Evolutionary conservation across 2,888 invertebrate genomes (phyloP).

Genomic region (Stictocephala bisonia): DNA sequence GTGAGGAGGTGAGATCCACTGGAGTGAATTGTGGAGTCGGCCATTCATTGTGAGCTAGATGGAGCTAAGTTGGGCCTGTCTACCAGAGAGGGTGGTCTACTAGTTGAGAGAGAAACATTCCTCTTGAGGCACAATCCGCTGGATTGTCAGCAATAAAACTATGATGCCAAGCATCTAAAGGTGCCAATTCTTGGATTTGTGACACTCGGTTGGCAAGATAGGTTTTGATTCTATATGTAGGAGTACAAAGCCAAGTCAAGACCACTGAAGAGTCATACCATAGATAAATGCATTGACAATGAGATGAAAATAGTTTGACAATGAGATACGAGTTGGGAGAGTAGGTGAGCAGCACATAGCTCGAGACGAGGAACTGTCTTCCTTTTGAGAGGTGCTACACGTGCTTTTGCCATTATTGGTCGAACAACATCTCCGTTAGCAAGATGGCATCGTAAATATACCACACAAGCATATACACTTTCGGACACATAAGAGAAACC

Average conservation of each 20-base stretch:
- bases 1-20: neutral
- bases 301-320: constrained; percentile 46
- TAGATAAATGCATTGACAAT: constrained; percentile 29
- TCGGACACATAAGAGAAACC: constrained; percentile 48
- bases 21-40: neutral
- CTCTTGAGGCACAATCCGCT: constrained; percentile 60
- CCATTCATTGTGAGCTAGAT: constrained; percentile 12
- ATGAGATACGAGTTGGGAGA: too few relatives aligned
- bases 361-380: constrained; percentile 49
- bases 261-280: constrained; percentile 56
- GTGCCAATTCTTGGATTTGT: constrained; percentile 57
- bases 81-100: constrained; percentile 40
- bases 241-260: constrained; percentile 55
- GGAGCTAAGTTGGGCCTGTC: constrained; percentile 55
- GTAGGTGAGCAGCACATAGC: constrained; percentile 44
- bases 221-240: constrained; percentile 51
- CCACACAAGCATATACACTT: constrained; percentile 38
- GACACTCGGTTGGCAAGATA: constrained; percentile 60
- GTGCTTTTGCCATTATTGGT: constrained; percentile 40
- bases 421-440: neutral
- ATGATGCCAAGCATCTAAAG: constrained; percentile 57
- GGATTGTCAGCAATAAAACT: constrained; percentile 59
- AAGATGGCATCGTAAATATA: constrained; percentile 32
- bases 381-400: constrained; percentile 49
- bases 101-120: constrained; percentile 51